Evolutionary conservation across 2,888 invertebrate genomes (phyloP).

Genomic region (Limnephilus lunatus): DNA sequence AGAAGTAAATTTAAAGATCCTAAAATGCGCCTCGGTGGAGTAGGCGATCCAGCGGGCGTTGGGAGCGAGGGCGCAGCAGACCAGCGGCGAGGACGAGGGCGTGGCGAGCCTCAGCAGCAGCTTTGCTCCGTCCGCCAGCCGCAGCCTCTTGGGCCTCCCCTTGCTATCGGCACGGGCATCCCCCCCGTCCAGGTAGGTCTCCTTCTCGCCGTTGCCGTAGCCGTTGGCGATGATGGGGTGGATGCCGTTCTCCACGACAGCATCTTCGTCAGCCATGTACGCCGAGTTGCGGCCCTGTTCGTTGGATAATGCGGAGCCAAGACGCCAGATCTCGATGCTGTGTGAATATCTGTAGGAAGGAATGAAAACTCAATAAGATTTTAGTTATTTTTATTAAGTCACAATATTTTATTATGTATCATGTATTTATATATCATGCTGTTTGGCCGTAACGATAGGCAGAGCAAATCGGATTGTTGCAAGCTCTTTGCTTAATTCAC

Average conservation of each 20-base stretch:
- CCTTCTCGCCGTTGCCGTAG: constrained; percentile 71
- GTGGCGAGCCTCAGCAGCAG: constrained; percentile 84
- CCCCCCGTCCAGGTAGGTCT: constrained; percentile 68
- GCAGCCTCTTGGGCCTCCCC: constrained; percentile 70
- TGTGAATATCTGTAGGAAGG: constrained; percentile 72
- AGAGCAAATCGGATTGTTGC: no score
- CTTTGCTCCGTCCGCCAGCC: constrained; percentile 77
- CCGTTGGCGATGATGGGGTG: constrained; percentile 65
- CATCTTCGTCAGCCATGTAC: constrained; percentile 67
- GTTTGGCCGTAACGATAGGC: no score
- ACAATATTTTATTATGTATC: no score
- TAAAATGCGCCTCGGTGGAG: constrained; percentile 82
- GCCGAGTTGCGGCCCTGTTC: constrained; percentile 64
- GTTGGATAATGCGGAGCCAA: constrained; percentile 74
- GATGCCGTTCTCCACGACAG: constrained; percentile 67
- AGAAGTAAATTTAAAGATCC: constrained; percentile 82
- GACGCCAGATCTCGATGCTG: constrained; percentile 80
- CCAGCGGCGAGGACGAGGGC: constrained; percentile 81
- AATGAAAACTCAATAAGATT: neutral
- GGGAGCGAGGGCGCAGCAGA: constrained; percentile 83
- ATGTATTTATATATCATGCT: no score
- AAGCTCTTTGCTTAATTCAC: no score
- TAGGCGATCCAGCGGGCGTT: constrained; percentile 86
- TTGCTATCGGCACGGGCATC: constrained; percentile 68
- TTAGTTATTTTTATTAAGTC: no score